Percentiles rank a stretch among this genome's conserved stretches.
Conservation (phyloP, 2,888 invertebrate species). For the Drosophila niveifrons region DNA sequence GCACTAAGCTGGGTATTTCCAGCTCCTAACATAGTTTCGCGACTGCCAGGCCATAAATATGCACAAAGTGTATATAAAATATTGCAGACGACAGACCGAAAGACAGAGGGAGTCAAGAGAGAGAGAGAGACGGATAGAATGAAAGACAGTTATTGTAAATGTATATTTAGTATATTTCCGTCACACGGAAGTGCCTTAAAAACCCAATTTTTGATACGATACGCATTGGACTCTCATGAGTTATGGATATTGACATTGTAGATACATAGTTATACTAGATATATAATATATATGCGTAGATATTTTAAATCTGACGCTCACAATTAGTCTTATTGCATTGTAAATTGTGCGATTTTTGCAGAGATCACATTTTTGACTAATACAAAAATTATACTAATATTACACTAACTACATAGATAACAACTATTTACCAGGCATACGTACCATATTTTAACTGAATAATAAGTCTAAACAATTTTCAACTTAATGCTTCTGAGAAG, state of each 20-base stretch:
- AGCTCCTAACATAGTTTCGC: slow-evolving; percentile 60
- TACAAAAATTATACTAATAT: slow-evolving; percentile 43
- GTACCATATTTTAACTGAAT: slow-evolving; percentile 79
- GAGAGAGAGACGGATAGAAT: slow-evolving; percentile 10
- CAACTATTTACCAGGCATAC: slow-evolving; percentile 71
- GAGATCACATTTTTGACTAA: slow-evolving; percentile 76
- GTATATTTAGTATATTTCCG: slow-evolving; percentile 83
- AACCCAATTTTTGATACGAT: slow-evolving; percentile 69
- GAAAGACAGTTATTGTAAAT: slow-evolving; percentile 30
- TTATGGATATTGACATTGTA: slow-evolving; percentile 48
- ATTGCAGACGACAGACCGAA: slow-evolving; percentile 43
- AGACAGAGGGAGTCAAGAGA: neutral
- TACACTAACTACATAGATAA: slow-evolving; percentile 37
- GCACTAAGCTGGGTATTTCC: slow-evolving; percentile 70
- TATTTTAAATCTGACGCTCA: slow-evolving; percentile 9
- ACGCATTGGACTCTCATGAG: slow-evolving; percentile 57
- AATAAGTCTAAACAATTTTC: slow-evolving; percentile 55
- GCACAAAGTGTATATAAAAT: slow-evolving; percentile 49
- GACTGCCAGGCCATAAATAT: slow-evolving; percentile 59
- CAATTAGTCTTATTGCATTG: slow-evolving; percentile 62
- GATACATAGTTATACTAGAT: neutral
- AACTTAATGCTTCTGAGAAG: slow-evolving; percentile 79
- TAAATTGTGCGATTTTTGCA: slow-evolving; percentile 71
- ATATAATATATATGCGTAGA: slow-evolving; percentile 18
- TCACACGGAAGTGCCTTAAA: slow-evolving; percentile 85